Base-by-base conservation (phyloP, 2,888 invertebrate species). In the Smittia aterrima region DNA sequence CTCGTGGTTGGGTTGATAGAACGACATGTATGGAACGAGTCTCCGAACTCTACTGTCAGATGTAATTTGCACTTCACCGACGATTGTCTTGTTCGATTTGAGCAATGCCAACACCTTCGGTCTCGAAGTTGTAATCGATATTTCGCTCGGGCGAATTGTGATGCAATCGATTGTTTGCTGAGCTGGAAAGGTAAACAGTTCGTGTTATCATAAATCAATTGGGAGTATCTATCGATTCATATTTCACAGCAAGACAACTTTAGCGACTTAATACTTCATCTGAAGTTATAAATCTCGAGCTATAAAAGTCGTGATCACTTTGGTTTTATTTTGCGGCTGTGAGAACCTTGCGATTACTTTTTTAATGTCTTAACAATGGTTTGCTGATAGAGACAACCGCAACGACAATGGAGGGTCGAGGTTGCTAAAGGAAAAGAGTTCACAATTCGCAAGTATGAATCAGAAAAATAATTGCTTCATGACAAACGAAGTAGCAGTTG, bases 21-120 rank as follows among this genome's bases (percentile, higher is more conserved):
- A 93, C 40, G 91, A 92, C 87, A 91, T 90, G 80, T 93, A 93
- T 1, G 93, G 93, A 20, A 93, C 89, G 67, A 93, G 82, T 76
- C 93, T 86, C 78, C 93, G 87, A 79, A 90, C 90, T 70, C 93
- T 86, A 82, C 92, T 90, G 73, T 87, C 62, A 22, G 54, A 58
- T 4, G 9, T 58, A 4, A 58, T 58, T 9, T 20, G 58, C 22
- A 58, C 16, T 20, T 58, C 58, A 4, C 22, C 20, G 22, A 18
- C 3, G 58, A 58, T 22, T 20, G 58, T 58, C 9, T 58, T 58
- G 20, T 58, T 58, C 9, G 16, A 7, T 18, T 18, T 58, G 4
- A 9, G 4, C 20, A 58, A 47, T 11, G 11, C 16, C n/a, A 13
- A 6, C 11, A 47, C 11, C 4, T 3, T 47, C 18, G 58, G 58